These are phyloP conservation scores for Mionectes macconnelli DNA, from an alignment of 2,113 vertebrate species.

Conservation along the genomic window DNA sequence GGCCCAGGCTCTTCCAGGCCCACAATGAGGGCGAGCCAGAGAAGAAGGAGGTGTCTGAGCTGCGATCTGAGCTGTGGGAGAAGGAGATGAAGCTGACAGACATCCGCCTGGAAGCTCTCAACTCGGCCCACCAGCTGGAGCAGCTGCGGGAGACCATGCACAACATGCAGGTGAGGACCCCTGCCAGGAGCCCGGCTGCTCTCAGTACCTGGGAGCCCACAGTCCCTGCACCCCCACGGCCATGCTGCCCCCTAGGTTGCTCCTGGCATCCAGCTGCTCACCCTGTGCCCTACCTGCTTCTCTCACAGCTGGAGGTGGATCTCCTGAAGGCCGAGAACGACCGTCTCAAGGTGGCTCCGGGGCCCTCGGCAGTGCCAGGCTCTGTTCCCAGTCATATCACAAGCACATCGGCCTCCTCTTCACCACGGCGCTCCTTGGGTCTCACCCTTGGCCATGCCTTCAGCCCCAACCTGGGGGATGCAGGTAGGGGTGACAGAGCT, in stretches of 20 bases:
- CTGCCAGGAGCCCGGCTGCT: background rate
- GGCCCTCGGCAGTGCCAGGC: conserved; percentile 61
- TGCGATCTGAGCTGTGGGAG: conserved; percentile 93
- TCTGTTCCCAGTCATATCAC: conserved; percentile 78
- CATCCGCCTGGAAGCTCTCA: conserved; percentile 92
- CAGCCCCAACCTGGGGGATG: conserved; percentile 80
- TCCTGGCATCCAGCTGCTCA: accelerated
- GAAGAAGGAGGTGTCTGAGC: conserved; percentile 87
- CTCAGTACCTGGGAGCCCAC: background rate
- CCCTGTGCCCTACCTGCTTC: background rate
- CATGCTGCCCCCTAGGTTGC: accelerated
- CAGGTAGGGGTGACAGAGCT: conserved; percentile 71
- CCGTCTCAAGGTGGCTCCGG: conserved; percentile 88
- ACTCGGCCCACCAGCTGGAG: conserved; percentile 93
- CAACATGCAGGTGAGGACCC: conserved; percentile 87
- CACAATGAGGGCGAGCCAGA: conserved; percentile 82
- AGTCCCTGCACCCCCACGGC: background rate
- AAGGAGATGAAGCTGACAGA: conserved; percentile 96
- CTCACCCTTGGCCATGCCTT: conserved; percentile 88
- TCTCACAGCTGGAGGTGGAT: conserved; percentile 87
- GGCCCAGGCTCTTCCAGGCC: conserved; percentile 80
- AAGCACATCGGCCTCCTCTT: conserved; percentile 78
- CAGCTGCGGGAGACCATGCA: conserved; percentile 94
- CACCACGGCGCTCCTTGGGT: conserved; percentile 83
- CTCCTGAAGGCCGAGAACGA: conserved; percentile 92